Conservation (phyloP, 2,113 vertebrate genomes). For the Bos indicus region DNA sequence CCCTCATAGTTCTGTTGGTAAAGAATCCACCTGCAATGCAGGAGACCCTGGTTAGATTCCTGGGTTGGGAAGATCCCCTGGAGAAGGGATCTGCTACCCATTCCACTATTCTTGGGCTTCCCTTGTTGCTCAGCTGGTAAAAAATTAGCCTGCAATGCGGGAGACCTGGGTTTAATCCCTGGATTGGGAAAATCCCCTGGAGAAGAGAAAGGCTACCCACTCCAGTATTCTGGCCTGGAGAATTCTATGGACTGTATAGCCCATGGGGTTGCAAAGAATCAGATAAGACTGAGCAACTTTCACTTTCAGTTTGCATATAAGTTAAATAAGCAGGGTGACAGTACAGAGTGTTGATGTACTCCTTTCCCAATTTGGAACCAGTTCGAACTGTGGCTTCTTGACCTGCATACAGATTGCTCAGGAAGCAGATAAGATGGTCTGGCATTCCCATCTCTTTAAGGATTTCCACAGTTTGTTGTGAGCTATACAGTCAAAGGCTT, state of each 20-base stretch:
- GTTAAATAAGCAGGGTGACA: neutral
- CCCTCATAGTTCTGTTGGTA: neutral
- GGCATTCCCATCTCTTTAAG: neutral
- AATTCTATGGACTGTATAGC: neutral
- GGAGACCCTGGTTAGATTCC: neutral
- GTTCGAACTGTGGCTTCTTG: neutral
- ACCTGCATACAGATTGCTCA: neutral
- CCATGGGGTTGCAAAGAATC: neutral
- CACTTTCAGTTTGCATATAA: neutral
- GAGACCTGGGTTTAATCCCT: neutral
- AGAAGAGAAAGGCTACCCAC: neutral
- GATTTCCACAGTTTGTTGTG: neutral
- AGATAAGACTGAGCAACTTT: neutral
- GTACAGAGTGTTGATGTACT: neutral
- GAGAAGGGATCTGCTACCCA: neutral
- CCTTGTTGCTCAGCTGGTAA: neutral
- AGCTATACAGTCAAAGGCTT: neutral
- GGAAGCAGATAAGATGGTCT: neutral
- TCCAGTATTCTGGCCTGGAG: neutral
- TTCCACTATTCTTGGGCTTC: neutral
- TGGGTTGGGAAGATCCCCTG: neutral
- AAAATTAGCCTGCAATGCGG: accelerated
- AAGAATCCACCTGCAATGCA: neutral
- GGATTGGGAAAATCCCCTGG: neutral
- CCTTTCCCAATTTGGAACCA: neutral